Conservation (phyloP, 1,140 invertebrate genomes). For the Augochlora pura region DNA sequence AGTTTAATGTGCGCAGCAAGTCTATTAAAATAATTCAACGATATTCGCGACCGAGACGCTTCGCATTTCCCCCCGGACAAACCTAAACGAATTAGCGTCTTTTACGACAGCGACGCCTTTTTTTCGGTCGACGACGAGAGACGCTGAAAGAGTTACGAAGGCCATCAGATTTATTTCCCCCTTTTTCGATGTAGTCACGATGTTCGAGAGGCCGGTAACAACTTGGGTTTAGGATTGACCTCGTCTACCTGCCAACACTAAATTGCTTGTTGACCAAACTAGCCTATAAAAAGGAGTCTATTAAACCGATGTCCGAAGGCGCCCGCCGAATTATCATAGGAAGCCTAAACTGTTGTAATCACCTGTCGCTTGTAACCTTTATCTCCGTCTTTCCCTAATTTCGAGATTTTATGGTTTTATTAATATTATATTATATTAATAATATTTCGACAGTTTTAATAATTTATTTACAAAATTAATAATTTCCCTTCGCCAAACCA, state of each 20-base stretch:
- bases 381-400: neutral
- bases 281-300: conserved; percentile 63
- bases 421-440: too few species aligned
- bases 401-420: too few species aligned
- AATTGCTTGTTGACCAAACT: conserved; percentile 64
- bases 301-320: conserved; percentile 44
- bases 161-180: conserved; percentile 44
- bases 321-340: conserved; percentile 14
- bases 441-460: neutral
- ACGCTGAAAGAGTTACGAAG: conserved; percentile 37
- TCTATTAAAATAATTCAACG: too few species aligned
- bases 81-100: conserved; percentile 28
- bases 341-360: conserved; percentile 26
- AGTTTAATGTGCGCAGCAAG: too few species aligned
- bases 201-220: conserved; percentile 41
- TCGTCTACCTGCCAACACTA: conserved; percentile 62
- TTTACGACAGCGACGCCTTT: conserved; percentile 14
- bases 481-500: too few species aligned
- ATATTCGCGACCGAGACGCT: too few species aligned
- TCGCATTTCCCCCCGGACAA: neutral
- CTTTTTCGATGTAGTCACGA: conserved; percentile 35
- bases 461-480: too few species aligned
- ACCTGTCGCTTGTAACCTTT: neutral
- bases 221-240: conserved; percentile 41
- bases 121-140: conserved; percentile 19